Conservation (phyloP, 2,113 vertebrate genomes). For the Leucopsar rothschildi region DNA sequence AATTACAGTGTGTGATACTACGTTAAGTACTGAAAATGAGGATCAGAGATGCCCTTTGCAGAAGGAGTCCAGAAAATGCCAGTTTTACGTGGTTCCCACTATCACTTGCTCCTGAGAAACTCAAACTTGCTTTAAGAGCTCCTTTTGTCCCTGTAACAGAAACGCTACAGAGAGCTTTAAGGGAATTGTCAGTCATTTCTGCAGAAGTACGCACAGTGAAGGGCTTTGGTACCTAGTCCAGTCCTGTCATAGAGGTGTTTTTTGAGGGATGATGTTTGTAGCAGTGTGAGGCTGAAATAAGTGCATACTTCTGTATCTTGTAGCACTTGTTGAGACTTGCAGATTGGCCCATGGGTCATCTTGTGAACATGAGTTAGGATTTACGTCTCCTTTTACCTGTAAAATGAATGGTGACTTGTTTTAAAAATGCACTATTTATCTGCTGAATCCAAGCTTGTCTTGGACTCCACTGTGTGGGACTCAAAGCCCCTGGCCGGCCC, state of each 20-base stretch:
- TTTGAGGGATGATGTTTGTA: not conserved
- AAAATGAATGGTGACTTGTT: not conserved
- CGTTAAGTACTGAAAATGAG: not conserved
- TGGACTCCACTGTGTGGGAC: not conserved
- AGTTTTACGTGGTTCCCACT: not conserved
- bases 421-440: not conserved
- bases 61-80: not conserved
- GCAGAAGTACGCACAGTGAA: not conserved
- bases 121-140: not conserved
- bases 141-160: not conserved
- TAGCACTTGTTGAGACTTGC: not conserved
- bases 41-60: not conserved
- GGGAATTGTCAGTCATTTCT: not conserved
- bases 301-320: rapidly evolving
- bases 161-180: not conserved
- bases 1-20: not conserved
- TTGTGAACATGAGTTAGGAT: not conserved
- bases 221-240: not conserved
- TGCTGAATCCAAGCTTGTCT: not conserved
- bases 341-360: not conserved
- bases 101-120: not conserved
- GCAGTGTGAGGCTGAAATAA: not conserved
- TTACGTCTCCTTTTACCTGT: not conserved
- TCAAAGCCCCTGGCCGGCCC: not conserved
- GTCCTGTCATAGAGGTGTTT: not conserved